Evolutionary conservation across 2,888 invertebrate species (phyloP), one percentile per base, ranked within the genome.

Genomic region (Phragmatobia fuliginosa): DNA sequence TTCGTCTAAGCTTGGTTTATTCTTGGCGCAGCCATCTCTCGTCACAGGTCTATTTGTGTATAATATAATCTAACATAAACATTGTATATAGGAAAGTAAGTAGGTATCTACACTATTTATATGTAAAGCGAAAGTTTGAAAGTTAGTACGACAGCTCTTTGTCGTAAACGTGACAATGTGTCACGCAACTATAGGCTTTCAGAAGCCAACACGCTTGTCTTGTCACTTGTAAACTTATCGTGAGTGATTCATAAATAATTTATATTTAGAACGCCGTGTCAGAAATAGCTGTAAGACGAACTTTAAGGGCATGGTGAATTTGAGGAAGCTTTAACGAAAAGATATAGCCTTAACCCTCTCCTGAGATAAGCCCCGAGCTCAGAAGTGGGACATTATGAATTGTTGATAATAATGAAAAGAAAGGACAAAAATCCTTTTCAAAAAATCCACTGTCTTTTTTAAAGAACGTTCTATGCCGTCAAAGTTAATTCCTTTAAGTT

Each of bases 401-500:
- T n/a, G n/a, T n/a, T n/a, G n/a, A n/a, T n/a, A n/a, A n/a, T 14
- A 38, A 38, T 1, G 4, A 38, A 38, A 38, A 1, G 2, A 49
- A 49, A n/a, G n/a, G 7, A 49, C n/a, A 49, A n/a, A n/a, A 49
- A 49, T 2, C 14, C n/a, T 3, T 52, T n/a, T 52, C n/a, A 52
- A 52, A 25, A 0, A 52, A n/a, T 49, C n/a, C 2, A 25, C n/a
- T 52, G 49, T n/a, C 25, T 52, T 52, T 52, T 25, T 38, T 16
- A 31, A 31, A 79, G 70, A 70, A 32, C 10, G 60, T 61, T 36
- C 18, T 3, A 16, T 59, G 58, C 52, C 62, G 45, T 63, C 61
- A 65, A 68, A 81, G 73, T 49, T 32, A 67, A 66, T 63, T 71
- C 36, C 36, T 63, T 69, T 49, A 45, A 68, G 38, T 28, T 31